Evolutionary conservation across 2,797 vertebrate species (phyloP).

Genomic region (Chrysocyon brachyurus): DNA sequence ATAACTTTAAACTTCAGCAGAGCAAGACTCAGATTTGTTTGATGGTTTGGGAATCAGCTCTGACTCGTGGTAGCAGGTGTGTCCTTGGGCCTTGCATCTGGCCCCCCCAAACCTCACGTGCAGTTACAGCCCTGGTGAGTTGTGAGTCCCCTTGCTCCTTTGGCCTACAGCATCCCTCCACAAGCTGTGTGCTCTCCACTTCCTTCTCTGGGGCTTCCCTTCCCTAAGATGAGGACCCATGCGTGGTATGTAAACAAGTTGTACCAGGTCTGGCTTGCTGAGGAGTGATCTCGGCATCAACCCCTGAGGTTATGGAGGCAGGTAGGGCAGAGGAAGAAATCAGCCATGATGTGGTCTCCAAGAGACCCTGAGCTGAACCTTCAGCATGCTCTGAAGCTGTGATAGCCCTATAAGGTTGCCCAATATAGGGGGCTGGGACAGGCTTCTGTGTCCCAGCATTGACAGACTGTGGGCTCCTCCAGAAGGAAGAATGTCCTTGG

Average conservation of each 20-base stretch:
- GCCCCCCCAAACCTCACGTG: not conserved
- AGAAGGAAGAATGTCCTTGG: not conserved
- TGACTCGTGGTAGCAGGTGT: no score
- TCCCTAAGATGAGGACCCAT: not conserved
- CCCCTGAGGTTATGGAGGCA: not conserved
- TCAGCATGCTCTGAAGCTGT: not conserved
- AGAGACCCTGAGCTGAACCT: not conserved
- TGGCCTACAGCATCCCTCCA: not conserved
- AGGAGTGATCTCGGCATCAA: not conserved
- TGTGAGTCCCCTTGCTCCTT: not conserved
- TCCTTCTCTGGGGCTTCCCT: not conserved
- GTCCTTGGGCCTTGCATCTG: not conserved
- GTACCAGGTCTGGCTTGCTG: not conserved
- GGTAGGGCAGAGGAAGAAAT: not conserved
- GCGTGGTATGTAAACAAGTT: rapidly evolving
- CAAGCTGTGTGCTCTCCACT: no score
- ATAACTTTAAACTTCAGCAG: not conserved
- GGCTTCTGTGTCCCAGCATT: not conserved
- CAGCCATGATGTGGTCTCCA: not conserved
- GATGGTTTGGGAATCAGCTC: not conserved
- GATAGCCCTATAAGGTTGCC: not conserved
- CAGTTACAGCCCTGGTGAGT: not conserved
- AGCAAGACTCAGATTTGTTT: not conserved
- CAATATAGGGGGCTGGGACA: rapidly evolving
- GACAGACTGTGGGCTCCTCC: not conserved